These are phyloP conservation scores for Selenia dentaria DNA, from an alignment of 2,888 invertebrate genomes.

Conservation along the genomic window DNA sequence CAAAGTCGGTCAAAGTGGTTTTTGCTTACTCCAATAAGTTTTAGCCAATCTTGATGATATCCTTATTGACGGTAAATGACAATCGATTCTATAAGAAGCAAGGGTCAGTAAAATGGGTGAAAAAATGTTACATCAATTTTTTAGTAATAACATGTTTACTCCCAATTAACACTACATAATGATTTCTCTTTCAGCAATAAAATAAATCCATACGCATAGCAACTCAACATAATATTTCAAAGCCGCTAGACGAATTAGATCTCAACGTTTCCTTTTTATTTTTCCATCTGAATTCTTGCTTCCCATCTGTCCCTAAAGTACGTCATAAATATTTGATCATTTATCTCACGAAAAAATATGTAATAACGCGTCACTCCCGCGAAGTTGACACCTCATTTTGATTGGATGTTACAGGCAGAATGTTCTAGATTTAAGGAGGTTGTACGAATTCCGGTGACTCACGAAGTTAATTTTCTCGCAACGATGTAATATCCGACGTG, in stretches of 20 bases:
- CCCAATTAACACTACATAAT: no score
- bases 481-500: constrained; percentile 38
- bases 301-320: constrained; percentile 15
- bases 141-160: no score
- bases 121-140: no score
- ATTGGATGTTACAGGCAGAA: constrained; percentile 15
- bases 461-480: constrained; percentile 35
- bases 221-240: neutral
- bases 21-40: no score
- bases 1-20: no score
- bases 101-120: no score
- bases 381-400: constrained; percentile 28
- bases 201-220: neutral
- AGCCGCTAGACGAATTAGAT: neutral
- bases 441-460: constrained; percentile 26
- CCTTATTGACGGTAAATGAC: no score
- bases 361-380: constrained; percentile 27
- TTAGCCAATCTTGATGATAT: no score
- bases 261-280: constrained; percentile 8
- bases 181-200: no score
- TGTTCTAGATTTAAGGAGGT: constrained; percentile 10
- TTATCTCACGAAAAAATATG: constrained; percentile 19
- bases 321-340: constrained; percentile 30
- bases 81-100: no score
- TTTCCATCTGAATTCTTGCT: constrained; percentile 11